A percentile compares a stretch with the other conserved stretches of the same genome.
These are phyloP conservation scores for Sphaerophoria taeniata DNA, from an alignment of 2,888 invertebrate species.

Conservation along the genomic window DNA sequence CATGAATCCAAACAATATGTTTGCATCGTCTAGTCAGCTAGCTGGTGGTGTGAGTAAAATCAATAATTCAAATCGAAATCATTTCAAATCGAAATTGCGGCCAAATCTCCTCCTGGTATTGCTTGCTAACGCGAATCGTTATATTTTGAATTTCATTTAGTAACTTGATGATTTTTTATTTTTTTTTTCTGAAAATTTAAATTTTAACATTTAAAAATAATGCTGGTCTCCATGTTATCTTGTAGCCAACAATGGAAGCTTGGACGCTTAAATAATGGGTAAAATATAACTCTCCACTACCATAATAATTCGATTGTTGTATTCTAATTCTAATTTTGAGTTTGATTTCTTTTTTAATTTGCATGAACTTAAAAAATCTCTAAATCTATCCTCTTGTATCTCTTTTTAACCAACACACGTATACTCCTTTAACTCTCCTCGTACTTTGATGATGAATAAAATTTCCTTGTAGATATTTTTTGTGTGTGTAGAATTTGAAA, in stretches of 20 bases:
- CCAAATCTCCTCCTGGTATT: not conserved
- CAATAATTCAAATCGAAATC: not conserved
- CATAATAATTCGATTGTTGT: conserved; percentile 42
- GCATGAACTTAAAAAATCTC: not conserved
- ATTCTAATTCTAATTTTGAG: conserved; percentile 15
- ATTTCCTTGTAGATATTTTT: conserved; percentile 15
- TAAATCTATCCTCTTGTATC: conserved; percentile 24
- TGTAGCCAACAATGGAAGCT: conserved; percentile 83
- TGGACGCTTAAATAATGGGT: conserved; percentile 84
- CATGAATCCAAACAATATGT: conserved; percentile 51
- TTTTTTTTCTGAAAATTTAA: conserved; percentile 55
- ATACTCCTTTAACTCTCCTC: conserved; percentile 14
- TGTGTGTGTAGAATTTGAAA: conserved; percentile 62
- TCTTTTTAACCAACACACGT: too few relatives aligned
- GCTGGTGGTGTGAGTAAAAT: conserved; percentile 53
- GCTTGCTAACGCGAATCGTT: not conserved
- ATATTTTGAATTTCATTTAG: conserved; percentile 41
- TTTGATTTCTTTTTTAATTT: conserved; percentile 19
- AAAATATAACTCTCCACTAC: conserved; percentile 77
- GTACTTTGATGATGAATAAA: not conserved
- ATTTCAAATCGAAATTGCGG: conserved; percentile 3
- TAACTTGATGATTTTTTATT: conserved; percentile 35
- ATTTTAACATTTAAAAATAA: conserved; percentile 48
- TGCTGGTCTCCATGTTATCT: conserved; percentile 76
- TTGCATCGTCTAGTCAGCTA: conserved; percentile 49